Conservation (phyloP, 2,797 vertebrate genomes). For the Pseudomugil tenellus region DNA sequence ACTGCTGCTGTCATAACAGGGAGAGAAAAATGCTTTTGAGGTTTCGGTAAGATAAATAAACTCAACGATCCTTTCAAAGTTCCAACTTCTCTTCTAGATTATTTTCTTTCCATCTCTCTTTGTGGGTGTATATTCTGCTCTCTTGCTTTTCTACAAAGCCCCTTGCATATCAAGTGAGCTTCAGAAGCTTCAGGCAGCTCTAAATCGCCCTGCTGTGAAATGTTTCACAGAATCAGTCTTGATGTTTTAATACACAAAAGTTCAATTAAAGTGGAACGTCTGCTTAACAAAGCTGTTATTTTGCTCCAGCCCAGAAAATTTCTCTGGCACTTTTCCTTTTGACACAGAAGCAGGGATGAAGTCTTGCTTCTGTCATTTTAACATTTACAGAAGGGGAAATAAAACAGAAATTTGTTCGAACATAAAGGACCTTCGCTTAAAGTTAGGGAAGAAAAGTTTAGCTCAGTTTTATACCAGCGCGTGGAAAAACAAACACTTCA, state of each 20-base stretch:
- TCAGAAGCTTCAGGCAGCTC: slow-evolving; percentile 39
- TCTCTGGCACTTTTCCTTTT: slow-evolving; percentile 28
- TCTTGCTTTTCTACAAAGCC: slow-evolving; percentile 41
- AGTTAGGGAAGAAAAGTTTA: neutral
- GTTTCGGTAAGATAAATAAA: slow-evolving; percentile 82
- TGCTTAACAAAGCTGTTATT: slow-evolving; percentile 42
- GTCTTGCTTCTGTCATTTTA: slow-evolving; percentile 22
- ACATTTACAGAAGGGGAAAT: slow-evolving; percentile 10
- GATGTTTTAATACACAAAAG: slow-evolving; percentile 58
- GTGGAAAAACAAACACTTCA: neutral
- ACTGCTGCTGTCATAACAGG: slow-evolving; percentile 73
- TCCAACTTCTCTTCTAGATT: slow-evolving; percentile 57
- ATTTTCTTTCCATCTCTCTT: slow-evolving; percentile 26
- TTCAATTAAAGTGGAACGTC: slow-evolving; percentile 58
- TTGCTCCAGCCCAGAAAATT: slow-evolving; percentile 18
- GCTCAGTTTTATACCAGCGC: neutral
- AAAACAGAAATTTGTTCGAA: neutral
- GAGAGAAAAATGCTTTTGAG: slow-evolving; percentile 75
- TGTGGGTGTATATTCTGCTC: slow-evolving; percentile 5
- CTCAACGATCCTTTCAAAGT: slow-evolving; percentile 66
- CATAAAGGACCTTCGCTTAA: neutral
- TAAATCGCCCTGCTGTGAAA: slow-evolving; percentile 59
- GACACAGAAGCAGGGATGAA: slow-evolving; percentile 13
- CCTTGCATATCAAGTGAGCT: slow-evolving; percentile 34
- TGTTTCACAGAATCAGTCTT: slow-evolving; percentile 48